Evolutionary conservation across 1,140 invertebrate species (phyloP).

Genomic region (Maconellicoccus hirsutus): DNA sequence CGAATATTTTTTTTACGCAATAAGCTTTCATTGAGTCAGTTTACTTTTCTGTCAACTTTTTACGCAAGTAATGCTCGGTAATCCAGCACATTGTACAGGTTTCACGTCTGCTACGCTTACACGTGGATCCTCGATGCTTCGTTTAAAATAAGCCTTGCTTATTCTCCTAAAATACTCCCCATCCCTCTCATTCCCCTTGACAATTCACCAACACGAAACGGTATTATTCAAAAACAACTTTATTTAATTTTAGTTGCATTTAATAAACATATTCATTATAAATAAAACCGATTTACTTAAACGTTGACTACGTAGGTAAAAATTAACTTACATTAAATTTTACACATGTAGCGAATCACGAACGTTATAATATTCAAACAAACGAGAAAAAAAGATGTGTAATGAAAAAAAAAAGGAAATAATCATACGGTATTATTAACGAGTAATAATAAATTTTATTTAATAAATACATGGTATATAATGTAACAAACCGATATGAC

Average conservation of each 20-base stretch:
- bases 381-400: slow-evolving; percentile 19
- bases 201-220: neutral
- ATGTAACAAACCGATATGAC: slow-evolving; percentile 4
- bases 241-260: slow-evolving; percentile 8
- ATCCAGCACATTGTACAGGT: no score
- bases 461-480: slow-evolving; percentile 12
- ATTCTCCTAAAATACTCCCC: no score
- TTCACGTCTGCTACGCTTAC: no score
- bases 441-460: slow-evolving; percentile 18
- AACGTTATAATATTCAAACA: slow-evolving; percentile 11
- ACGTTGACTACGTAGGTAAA: slow-evolving; percentile 14
- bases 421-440: slow-evolving; percentile 17
- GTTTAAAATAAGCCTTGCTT: no score
- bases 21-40: no score
- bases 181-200: no score
- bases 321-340: slow-evolving; percentile 16
- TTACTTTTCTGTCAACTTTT: no score
- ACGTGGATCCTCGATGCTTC: no score
- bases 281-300: slow-evolving; percentile 13
- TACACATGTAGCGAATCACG: slow-evolving; percentile 20
- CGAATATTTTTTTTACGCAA: no score
- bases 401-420: slow-evolving; percentile 1
- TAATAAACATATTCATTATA: slow-evolving; percentile 16
- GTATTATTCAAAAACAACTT: slow-evolving; percentile 11
- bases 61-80: no score